Base-by-base conservation (phyloP, 2,113 vertebrate genomes). In the Catagonus wagneri region DNA sequence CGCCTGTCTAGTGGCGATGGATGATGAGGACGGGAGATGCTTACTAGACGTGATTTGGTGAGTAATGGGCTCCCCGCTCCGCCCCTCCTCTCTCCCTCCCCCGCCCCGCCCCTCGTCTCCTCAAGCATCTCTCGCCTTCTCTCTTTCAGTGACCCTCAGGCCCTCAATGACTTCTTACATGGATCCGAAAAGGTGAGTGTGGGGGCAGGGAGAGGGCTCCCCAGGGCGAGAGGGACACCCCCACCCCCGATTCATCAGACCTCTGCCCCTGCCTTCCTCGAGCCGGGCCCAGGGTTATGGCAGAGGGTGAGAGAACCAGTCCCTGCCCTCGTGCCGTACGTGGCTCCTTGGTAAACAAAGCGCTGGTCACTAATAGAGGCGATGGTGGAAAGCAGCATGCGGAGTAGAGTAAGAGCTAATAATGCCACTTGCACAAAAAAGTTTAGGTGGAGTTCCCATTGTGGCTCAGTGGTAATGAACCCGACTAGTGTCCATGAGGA, bases 1-100 rank as follows among this genome's bases (percentile, higher is more conserved):
- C 7, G 1, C 95, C 89, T 25, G 6, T 54, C 84, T 95, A 99
- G 99, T 99, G 99, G 99, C 99, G 99, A 99, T 99, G 99, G 99
- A 99, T 99, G 99, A 99, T 99, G 99, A 99, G 99, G 99, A 99
- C 94, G 99, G 99, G 98, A 99, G 99, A 98, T 99, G 99, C 99
- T 99, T 99, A 99, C 98, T 99, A 99, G 99, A 99, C 99, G 99
- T 99, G 98, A 99, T 99, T 98, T 99, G 99, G 99, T 99, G 98
- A 99, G 99, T 99, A 66, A 34, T 0, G 1, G 89, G 63, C 74
- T 63, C 27, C 25, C 63, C 1, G 0, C 34, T 0, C 23, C 39
- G n/a, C 27, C 29, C 8, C 1, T 0, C 11, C 3, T 22, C 29
- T 22, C 7, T 3, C 25, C 74, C 25, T 19, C 52, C 32, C 44